Evolutionary conservation across 1,140 invertebrate species (phyloP).

Genomic region (Berghia stephanieae): DNA sequence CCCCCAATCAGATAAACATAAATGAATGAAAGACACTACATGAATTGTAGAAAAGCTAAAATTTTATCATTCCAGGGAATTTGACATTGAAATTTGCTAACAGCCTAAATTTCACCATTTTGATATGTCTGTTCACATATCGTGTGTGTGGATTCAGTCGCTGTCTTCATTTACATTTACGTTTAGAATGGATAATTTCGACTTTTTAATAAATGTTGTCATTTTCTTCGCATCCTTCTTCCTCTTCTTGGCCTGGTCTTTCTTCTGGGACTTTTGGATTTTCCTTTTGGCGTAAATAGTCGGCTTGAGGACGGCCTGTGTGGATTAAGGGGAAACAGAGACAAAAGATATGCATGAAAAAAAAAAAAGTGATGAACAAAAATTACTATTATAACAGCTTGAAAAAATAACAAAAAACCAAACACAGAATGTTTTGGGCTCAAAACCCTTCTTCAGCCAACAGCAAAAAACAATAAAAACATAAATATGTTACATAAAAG

Average conservation of each 20-base stretch:
- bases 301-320: conserved; percentile 77
- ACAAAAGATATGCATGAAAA: neutral
- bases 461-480: neutral
- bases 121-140: too few species aligned
- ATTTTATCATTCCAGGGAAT: too few species aligned
- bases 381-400: neutral
- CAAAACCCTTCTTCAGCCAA: neutral
- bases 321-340: conserved; percentile 12
- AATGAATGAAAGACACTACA: too few species aligned
- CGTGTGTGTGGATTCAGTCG: too few species aligned
- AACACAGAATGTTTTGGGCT: neutral
- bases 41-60: too few species aligned
- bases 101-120: too few species aligned
- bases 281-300: conserved; percentile 81
- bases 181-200: conserved; percentile 38
- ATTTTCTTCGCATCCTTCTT: conserved; percentile 48
- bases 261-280: conserved; percentile 79
- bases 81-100: too few species aligned
- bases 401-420: neutral
- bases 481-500: too few species aligned
- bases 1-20: too few species aligned
- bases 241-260: conserved; percentile 77
- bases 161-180: conserved; percentile 25
- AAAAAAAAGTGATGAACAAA: neutral
- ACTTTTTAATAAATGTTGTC: conserved; percentile 51